Evolutionary conservation across 2,113 vertebrate genomes (phyloP), one percentile per base, ranked within the genome.

Genomic region (Eupsittula cactorum): DNA sequence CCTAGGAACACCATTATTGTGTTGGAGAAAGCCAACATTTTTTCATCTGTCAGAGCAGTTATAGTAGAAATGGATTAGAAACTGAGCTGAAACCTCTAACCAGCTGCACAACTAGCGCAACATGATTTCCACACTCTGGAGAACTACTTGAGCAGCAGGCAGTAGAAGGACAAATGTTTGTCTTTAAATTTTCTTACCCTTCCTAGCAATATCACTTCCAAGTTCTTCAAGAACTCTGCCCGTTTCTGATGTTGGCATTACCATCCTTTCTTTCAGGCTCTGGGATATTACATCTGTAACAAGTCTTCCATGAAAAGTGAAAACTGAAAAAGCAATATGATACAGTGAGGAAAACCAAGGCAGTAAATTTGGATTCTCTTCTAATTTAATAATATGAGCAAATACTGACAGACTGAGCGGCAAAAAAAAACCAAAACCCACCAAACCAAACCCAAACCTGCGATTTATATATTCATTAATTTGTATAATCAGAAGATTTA

Each of bases 401-500:
- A 94, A 95, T 84, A 81, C 49, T 47, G 57, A 75, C 83, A 71
- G 67, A 53, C 39, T n/a, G 35, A 81, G 55, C 62, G 63, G 67
- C 49, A 81, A 42, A 47, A 69, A 92, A 88, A 92, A 75, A 37
- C 37, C 37, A 77, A 70, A 53, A 4, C 9, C 18, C 47, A 23
- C 21, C 8, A 19, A 20, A 55, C 16, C 10, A 5, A 52, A 37
- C 3, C 46, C 46, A 47, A 47, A 47, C 46, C 19, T 8, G 55
- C 50, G 53, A 94, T 96, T 96, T 96, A 90, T 85, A 95, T 96
- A 96, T 88, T 95, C 93, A 93, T 90, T 90, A 93, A 95, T 95
- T 95, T 96, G 91, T 95, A 77, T 96, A 95, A 95, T 91, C 87
- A 91, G 87, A 95, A 96, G 90, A 97, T 94, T 96, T 96, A 96